Conservation (phyloP, 2,888 invertebrate genomes). For the Ormyrus rosae region DNA sequence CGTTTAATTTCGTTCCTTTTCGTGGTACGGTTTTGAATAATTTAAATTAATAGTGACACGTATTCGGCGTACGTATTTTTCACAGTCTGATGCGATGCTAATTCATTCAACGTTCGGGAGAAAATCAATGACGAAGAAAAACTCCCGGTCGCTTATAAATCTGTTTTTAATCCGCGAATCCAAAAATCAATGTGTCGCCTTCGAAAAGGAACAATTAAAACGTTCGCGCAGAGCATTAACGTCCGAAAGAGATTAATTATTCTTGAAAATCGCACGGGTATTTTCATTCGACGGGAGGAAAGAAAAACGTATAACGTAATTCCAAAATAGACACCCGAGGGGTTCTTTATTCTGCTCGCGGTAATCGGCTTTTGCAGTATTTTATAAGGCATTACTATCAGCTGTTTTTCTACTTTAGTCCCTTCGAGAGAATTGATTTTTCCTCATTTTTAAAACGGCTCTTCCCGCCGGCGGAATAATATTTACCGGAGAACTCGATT, state of each 20-base stretch:
- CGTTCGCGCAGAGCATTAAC: background rate
- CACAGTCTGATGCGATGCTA: too few species aligned
- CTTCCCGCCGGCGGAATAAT: too few species aligned
- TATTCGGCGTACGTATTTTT: too few species aligned
- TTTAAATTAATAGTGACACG: too few species aligned
- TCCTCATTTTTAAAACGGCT: background rate
- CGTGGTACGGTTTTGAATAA: too few species aligned
- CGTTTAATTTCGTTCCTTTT: too few species aligned
- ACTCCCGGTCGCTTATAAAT: background rate
- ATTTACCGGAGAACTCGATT: too few species aligned
- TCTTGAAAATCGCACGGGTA: background rate
- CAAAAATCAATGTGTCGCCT: too few species aligned
- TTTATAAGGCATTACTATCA: constrained; percentile 35
- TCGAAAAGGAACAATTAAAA: background rate
- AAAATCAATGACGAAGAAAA: constrained; percentile 14
- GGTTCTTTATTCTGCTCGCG: constrained; percentile 6
- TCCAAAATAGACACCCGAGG: constrained; percentile 19
- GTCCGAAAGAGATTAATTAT: constrained; percentile 30
- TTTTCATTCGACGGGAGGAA: too few species aligned
- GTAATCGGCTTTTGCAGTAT: constrained; percentile 43
- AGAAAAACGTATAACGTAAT: constrained; percentile 8
- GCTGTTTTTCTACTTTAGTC: constrained; percentile 18
- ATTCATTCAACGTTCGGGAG: background rate
- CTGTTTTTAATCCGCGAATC: too few species aligned
- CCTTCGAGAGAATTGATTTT: constrained; percentile 9